Conservation (phyloP, 2,113 vertebrate species). For the Montifringilla adamsi region DNA sequence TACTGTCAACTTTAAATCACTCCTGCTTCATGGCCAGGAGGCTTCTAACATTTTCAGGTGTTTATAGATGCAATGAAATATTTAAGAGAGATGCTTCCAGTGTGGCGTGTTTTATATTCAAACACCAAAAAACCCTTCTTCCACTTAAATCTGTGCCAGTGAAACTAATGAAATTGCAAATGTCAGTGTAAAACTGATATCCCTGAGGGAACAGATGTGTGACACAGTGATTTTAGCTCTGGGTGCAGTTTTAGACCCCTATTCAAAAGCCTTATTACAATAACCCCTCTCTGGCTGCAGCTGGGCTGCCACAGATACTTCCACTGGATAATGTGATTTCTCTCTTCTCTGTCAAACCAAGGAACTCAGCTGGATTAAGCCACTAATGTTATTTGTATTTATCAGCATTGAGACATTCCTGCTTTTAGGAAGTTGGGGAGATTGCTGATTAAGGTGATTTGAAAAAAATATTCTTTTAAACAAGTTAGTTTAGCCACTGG, state of each 20-base stretch:
- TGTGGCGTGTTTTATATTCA: background rate
- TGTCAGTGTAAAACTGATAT: background rate
- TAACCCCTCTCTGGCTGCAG: background rate
- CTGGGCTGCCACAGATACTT: background rate
- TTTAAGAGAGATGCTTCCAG: background rate
- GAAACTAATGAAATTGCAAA: background rate
- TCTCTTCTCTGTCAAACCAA: background rate
- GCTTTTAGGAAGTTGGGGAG: background rate
- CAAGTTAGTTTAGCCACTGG: background rate
- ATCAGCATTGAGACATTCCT: background rate
- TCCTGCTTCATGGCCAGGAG: background rate
- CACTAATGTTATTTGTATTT: background rate
- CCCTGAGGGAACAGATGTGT: background rate
- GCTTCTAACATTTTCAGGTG: background rate
- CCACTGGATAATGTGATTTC: rapidly evolving
- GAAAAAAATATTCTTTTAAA: background rate
- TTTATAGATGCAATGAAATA: background rate
- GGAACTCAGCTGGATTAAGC: background rate
- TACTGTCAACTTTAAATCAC: background rate
- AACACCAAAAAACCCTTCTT: background rate
- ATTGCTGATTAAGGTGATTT: background rate
- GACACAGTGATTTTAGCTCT: background rate
- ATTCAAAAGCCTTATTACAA: background rate
- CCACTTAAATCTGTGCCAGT: background rate
- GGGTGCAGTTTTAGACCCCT: background rate